phyloP scores from a whole-genome alignment of 2,797 vertebrate species.

The Enteromius mattozi region DNA sequence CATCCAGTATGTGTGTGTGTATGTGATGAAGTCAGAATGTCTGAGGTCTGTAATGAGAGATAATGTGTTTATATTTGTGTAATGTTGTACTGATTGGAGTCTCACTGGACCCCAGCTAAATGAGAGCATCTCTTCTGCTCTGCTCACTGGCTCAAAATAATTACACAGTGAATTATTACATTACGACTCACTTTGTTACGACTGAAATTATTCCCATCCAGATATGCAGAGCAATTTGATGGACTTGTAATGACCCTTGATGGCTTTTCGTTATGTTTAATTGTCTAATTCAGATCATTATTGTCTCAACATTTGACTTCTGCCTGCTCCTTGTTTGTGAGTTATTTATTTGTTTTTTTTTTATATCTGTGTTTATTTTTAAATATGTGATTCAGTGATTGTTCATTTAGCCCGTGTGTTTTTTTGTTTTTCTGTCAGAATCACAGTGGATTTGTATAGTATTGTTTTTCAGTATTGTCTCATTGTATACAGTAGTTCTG shows the following conservation, averaged over 20 bases:
- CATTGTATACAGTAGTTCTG: background rate
- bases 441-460: background rate
- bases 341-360: constrained; percentile 34
- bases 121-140: constrained; percentile 57
- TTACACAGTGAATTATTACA: constrained; percentile 62
- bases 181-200: constrained; percentile 59
- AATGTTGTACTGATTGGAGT: constrained; percentile 75
- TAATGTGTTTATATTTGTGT: constrained; percentile 82
- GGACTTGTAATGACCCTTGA: constrained; percentile 53
- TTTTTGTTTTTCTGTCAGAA: background rate
- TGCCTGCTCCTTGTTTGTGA: constrained; percentile 24
- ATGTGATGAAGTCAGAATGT: constrained; percentile 75
- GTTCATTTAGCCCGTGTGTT: background rate
- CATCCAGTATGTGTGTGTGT: constrained; percentile 68
- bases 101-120: constrained; percentile 66
- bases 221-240: constrained; percentile 46
- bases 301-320: constrained; percentile 32
- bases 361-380: background rate
- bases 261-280: constrained; percentile 49
- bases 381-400: constrained; percentile 10
- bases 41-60: constrained; percentile 77
- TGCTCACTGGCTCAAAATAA: constrained; percentile 57
- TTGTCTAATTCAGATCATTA: constrained; percentile 43
- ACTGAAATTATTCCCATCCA: constrained; percentile 36
- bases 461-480: background rate